phyloP scores from a whole-genome alignment of 2,888 invertebrate species.

The Choristoneura rosaceana region DNA sequence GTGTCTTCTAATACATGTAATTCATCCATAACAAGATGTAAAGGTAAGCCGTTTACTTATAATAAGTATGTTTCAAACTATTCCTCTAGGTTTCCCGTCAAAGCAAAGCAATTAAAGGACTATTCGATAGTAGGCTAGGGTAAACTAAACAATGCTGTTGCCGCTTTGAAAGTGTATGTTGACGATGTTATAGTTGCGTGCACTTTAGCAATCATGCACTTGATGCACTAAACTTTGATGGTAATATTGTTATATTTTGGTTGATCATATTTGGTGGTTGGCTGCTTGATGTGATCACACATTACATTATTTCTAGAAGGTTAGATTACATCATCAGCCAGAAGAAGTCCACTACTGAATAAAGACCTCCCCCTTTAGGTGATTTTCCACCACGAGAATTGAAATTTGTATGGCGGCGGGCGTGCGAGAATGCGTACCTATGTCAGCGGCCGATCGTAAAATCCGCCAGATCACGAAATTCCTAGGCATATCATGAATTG shows the following conservation, averaged over 20 bases:
- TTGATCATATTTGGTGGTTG: neutral
- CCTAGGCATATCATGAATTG: too few species aligned
- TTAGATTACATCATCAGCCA: too few species aligned
- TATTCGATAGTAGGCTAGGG: neutral
- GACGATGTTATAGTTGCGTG: neutral
- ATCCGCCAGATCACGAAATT: too few species aligned
- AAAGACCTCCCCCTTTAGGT: too few species aligned
- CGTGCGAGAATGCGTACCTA: too few species aligned
- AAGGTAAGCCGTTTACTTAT: neutral
- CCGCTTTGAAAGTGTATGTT: neutral
- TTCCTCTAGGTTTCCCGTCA: neutral
- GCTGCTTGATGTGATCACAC: too few species aligned
- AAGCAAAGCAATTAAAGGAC: neutral
- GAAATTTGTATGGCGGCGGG: too few species aligned
- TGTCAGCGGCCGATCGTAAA: too few species aligned
- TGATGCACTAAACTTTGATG: neutral
- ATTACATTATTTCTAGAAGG: too few species aligned
- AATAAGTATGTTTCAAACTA: neutral
- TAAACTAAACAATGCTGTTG: neutral
- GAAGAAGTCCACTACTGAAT: too few species aligned
- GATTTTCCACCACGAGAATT: too few species aligned
- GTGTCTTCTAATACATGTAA: too few species aligned
- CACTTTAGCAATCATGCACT: conserved; percentile 1
- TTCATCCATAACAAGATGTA: neutral
- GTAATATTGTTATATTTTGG: neutral